phyloP scores from a whole-genome alignment of 1,140 invertebrate genomes.

The Bombus superbus region DNA sequence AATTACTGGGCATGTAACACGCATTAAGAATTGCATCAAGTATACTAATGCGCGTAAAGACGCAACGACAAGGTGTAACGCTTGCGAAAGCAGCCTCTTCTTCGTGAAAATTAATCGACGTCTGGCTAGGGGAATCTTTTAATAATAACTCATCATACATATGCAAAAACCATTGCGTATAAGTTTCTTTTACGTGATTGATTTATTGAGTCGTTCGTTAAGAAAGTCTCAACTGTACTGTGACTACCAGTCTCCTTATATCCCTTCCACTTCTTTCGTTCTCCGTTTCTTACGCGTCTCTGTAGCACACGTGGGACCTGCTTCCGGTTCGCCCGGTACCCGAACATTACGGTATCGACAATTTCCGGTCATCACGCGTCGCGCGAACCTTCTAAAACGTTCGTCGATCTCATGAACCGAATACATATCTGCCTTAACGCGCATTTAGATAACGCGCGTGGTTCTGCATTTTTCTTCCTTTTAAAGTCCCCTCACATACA shows the following conservation, averaged over 20 bases:
- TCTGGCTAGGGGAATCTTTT: slow-evolving; percentile 1
- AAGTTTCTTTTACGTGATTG: slow-evolving; percentile 71
- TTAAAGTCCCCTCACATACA: background rate
- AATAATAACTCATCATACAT: slow-evolving; percentile 55
- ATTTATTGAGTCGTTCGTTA: slow-evolving; percentile 67
- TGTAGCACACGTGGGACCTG: slow-evolving; percentile 69
- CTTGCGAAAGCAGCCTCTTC: background rate
- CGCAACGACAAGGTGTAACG: background rate
- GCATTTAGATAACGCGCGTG: slow-evolving; percentile 27
- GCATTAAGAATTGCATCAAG: background rate
- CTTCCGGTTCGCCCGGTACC: slow-evolving; percentile 74
- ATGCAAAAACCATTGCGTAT: slow-evolving; percentile 62
- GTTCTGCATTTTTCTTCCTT: background rate
- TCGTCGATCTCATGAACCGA: slow-evolving; percentile 43
- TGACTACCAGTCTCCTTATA: slow-evolving; percentile 24
- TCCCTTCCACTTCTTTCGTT: slow-evolving; percentile 17
- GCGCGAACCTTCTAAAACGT: slow-evolving; percentile 26
- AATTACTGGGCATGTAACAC: background rate
- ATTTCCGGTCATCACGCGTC: slow-evolving; percentile 71
- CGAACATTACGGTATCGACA: slow-evolving; percentile 77
- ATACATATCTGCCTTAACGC: slow-evolving; percentile 26
- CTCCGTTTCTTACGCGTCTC: slow-evolving; percentile 41
- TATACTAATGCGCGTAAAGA: background rate
- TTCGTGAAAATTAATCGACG: slow-evolving; percentile 51
- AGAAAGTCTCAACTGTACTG: slow-evolving; percentile 53